Conservation (phyloP, 2,797 vertebrate genomes). For the Ciconia nigra region DNA sequence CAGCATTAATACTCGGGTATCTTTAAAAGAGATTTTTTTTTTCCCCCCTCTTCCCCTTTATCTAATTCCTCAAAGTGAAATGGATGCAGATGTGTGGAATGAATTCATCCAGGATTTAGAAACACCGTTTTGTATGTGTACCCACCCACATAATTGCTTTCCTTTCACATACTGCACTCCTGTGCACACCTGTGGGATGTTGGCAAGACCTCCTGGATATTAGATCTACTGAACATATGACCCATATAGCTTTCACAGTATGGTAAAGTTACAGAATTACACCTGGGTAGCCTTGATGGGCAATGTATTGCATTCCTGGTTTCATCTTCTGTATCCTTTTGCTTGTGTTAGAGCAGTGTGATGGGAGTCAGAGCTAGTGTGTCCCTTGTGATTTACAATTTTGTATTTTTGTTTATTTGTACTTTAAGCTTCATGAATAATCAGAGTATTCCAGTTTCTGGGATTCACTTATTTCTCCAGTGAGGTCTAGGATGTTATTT, state of each 20-base stretch:
- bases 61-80: constrained; percentile 1
- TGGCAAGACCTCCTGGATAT: constrained; percentile 3
- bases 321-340: background rate
- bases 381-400: background rate
- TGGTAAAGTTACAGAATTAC: background rate
- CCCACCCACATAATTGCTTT: constrained; percentile 56
- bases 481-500: background rate
- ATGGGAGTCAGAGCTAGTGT: background rate
- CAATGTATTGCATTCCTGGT: background rate
- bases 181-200: constrained; percentile 25
- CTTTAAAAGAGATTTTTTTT: background rate
- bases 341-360: background rate
- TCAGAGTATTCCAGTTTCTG: background rate
- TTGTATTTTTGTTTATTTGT: background rate
- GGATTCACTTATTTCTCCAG: background rate
- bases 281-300: background rate
- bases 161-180: constrained; percentile 17
- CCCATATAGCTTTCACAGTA: background rate
- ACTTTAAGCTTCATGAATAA: background rate
- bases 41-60: background rate
- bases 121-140: background rate
- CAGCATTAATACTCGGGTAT: background rate
- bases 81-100: constrained; percentile 27
- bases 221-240: background rate
- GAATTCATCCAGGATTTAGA: constrained; percentile 36